Evolutionary conservation across 2,888 invertebrate species (phyloP).

Genomic region (Selenia dentaria): DNA sequence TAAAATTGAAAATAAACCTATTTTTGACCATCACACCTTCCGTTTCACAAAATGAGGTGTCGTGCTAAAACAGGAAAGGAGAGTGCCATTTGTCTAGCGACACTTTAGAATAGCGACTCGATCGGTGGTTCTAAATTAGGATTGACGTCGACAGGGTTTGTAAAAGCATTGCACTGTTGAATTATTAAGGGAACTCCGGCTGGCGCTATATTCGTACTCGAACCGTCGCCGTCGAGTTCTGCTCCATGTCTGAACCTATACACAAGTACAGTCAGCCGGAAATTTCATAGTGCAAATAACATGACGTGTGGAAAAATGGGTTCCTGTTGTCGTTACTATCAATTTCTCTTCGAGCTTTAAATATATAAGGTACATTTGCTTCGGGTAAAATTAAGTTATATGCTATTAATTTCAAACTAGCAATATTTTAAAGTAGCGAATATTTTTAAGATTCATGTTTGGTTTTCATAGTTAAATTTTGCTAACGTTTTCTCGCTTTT

Average conservation of each 20-base stretch:
- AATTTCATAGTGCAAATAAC: no score
- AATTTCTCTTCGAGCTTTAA: no score
- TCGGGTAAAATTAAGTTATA: no score
- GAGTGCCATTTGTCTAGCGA: conserved; percentile 81
- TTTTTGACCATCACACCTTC: conserved; percentile 23
- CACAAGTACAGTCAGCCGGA: conserved; percentile 36
- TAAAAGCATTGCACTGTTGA: conserved; percentile 85
- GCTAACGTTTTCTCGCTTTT: no score
- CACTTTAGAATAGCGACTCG: conserved; percentile 78
- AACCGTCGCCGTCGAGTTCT: conserved; percentile 50
- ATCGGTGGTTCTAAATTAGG: conserved; percentile 79
- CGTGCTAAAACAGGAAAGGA: conserved; percentile 65
- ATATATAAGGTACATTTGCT: no score
- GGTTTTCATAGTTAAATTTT: no score
- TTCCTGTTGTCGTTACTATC: no score
- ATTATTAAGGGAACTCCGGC: conserved; percentile 80
- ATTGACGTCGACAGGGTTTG: conserved; percentile 84
- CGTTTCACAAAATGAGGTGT: conserved; percentile 41
- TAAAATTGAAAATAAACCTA: no score
- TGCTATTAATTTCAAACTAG: no score
- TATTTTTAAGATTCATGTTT: no score
- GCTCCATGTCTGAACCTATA: conserved; percentile 55
- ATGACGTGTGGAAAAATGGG: no score
- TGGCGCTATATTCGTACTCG: conserved; percentile 78
- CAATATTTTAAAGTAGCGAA: no score